Evolutionary conservation across 2,888 invertebrate genomes (phyloP).

Genomic region (Hemaris fuciformis): DNA sequence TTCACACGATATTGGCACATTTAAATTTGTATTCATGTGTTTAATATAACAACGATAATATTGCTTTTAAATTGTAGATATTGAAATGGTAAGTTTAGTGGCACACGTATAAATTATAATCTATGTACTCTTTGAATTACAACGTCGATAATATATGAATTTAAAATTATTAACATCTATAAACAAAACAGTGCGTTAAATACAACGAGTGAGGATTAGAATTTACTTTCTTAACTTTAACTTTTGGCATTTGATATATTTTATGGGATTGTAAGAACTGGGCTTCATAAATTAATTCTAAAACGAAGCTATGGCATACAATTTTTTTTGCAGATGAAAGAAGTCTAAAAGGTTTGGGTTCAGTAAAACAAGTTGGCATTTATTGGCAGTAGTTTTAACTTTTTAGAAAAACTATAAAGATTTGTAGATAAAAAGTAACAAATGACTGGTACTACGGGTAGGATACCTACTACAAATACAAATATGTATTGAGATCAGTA

Average conservation of each 20-base stretch:
- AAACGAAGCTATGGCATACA: background rate
- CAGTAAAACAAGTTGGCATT: background rate
- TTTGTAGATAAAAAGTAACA: background rate
- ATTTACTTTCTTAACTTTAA: background rate
- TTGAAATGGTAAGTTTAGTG: background rate
- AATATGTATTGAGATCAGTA: conserved; percentile 8
- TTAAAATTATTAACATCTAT: background rate
- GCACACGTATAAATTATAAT: background rate
- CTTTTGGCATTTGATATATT: background rate
- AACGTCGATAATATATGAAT: background rate
- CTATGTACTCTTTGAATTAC: background rate
- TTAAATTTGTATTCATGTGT: background rate
- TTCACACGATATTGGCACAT: background rate
- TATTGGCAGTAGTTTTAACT: background rate
- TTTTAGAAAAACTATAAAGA: background rate
- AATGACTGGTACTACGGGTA: background rate
- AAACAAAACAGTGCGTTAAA: background rate
- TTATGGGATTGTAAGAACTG: too few species aligned
- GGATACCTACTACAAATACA: conserved; percentile 7
- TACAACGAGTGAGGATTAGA: background rate
- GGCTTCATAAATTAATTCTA: background rate
- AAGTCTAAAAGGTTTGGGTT: background rate
- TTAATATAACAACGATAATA: background rate
- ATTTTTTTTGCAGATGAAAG: background rate
- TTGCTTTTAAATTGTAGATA: conserved; percentile 3